These are phyloP conservation scores for Netta rufina DNA, from an alignment of 2,797 vertebrate genomes.

Conservation along the genomic window DNA sequence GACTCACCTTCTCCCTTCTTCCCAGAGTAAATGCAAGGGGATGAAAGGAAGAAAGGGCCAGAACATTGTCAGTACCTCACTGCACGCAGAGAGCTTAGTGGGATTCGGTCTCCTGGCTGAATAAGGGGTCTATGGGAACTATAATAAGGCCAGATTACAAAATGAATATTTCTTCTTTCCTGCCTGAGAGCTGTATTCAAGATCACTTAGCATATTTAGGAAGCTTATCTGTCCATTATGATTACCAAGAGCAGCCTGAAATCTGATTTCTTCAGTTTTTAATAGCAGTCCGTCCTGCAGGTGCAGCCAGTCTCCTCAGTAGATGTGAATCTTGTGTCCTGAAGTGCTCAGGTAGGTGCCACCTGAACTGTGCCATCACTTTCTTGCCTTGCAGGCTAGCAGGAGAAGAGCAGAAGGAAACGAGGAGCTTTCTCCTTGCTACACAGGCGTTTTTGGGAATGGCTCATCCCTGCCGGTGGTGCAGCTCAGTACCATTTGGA, in stretches of 20 bases:
- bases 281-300: not conserved
- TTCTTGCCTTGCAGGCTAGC: not conserved
- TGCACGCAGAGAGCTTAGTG: not conserved
- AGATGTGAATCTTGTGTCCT: not conserved
- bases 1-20: not conserved
- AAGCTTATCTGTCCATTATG: not conserved
- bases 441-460: not conserved
- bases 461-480: not conserved
- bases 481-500: not conserved
- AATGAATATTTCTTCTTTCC: conserved; percentile 12
- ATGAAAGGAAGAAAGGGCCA: not conserved
- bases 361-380: not conserved
- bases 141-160: conserved; percentile 35
- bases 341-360: not conserved
- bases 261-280: conserved; percentile 12
- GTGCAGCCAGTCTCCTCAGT: rapidly evolving
- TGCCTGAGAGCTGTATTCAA: not conserved
- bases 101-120: conserved; percentile 22
- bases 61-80: not conserved
- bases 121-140: conserved; percentile 37
- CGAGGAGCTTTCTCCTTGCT: rapidly evolving
- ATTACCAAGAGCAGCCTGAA: not conserved
- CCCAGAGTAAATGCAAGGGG: not conserved
- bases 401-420: not conserved
- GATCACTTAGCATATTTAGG: conserved; percentile 15